These are phyloP conservation scores for Lathamus discolor DNA, from an alignment of 2,113 vertebrate genomes.

Conservation along the genomic window DNA sequence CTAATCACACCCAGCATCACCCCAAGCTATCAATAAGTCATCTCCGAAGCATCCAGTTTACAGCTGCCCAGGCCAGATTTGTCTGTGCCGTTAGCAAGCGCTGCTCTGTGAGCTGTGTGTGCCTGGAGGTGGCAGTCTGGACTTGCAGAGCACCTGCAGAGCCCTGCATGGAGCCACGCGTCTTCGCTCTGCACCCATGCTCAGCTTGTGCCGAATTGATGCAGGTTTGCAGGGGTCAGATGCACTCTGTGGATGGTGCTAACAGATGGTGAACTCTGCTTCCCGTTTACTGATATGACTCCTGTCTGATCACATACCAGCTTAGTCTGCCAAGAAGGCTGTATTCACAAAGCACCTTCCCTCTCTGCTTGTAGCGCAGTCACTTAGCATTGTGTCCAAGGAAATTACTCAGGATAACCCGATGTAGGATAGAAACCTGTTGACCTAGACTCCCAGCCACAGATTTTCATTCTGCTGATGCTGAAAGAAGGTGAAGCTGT, in stretches of 20 bases:
- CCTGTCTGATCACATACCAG: constrained; percentile 3
- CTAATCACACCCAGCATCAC: neutral
- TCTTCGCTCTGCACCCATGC: fast-evolving
- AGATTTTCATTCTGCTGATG: neutral
- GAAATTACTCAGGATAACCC: neutral
- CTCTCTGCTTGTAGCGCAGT: neutral
- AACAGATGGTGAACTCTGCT: constrained; percentile 16
- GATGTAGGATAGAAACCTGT: neutral
- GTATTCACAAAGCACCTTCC: neutral
- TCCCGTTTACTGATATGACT: neutral
- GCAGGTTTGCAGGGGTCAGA: neutral
- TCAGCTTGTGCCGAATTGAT: neutral
- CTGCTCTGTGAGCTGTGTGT: neutral
- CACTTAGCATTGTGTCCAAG: neutral
- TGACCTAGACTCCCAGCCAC: neutral
- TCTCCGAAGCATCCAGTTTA: neutral
- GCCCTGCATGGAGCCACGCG: neutral
- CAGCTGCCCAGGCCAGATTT: neutral
- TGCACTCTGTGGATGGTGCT: neutral
- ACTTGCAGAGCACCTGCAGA: neutral
- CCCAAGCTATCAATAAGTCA: neutral
- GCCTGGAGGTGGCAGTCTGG: constrained; percentile 46
- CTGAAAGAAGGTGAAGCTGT: neutral
- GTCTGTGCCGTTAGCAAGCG: fast-evolving
- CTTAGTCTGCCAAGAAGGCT: constrained; percentile 11